These are phyloP conservation scores for Julus scandinavius DNA, from an alignment of 2,888 invertebrate species.

Conservation along the genomic window DNA sequence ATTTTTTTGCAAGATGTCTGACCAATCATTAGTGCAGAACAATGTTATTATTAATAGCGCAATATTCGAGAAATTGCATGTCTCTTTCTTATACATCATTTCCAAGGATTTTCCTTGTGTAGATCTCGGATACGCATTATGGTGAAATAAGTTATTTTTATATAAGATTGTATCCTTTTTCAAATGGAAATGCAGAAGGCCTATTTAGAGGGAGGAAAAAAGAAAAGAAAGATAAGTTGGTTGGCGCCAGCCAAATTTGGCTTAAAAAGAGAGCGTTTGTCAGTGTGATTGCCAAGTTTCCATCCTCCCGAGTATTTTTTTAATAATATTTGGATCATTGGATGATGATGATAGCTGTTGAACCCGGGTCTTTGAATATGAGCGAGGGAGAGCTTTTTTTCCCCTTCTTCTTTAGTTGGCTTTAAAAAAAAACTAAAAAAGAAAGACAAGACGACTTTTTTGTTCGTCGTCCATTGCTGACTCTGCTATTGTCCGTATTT, in stretches of 20 bases:
- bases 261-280: slow-evolving; percentile 1
- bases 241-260: not conserved
- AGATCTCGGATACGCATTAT: not conserved
- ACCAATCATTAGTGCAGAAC: too few species aligned
- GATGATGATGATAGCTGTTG: slow-evolving; percentile 2
- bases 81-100: not conserved
- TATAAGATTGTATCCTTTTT: not conserved
- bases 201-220: not conserved
- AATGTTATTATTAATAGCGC: too few species aligned
- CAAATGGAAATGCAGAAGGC: not conserved
- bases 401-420: not conserved
- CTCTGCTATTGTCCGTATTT: not conserved
- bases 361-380: slow-evolving; percentile 9
- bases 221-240: not conserved
- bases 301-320: not conserved
- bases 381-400: not conserved
- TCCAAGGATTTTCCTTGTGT: not conserved
- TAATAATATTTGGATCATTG: slow-evolving; percentile 18
- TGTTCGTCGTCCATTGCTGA: slow-evolving; percentile 2
- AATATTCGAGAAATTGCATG: not conserved
- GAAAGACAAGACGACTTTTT: not conserved
- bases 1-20: too few species aligned
- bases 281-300: slow-evolving; percentile 18
- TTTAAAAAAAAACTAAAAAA: not conserved
- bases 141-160: not conserved